phyloP scores from a whole-genome alignment of 2,113 vertebrate species.

The Progne subis region DNA sequence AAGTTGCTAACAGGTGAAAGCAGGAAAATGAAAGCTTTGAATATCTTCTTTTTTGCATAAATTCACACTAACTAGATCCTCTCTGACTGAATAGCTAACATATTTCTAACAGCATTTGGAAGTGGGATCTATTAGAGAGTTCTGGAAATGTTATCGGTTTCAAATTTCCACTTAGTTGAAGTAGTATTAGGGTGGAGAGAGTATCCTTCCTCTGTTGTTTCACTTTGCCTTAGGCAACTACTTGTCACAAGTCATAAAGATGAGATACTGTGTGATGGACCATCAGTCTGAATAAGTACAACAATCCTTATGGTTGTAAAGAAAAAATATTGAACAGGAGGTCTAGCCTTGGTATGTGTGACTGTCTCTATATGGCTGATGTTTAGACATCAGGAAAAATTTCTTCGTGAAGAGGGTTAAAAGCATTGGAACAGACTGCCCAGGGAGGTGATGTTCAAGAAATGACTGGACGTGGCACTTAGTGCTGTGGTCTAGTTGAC shows the following conservation, averaged over 20 bases:
- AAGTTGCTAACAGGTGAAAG: background rate
- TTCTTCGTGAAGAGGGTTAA: background rate
- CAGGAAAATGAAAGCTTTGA: background rate
- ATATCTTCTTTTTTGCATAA: background rate
- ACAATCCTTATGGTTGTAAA: background rate
- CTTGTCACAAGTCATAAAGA: background rate
- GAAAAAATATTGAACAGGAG: background rate
- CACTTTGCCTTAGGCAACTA: background rate
- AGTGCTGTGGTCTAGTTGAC: background rate
- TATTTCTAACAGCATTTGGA: background rate
- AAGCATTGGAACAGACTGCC: background rate
- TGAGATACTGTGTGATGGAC: background rate
- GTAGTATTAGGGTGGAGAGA: background rate
- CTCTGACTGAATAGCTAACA: background rate
- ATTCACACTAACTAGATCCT: background rate
- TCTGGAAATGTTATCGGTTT: background rate
- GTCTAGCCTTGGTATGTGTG: background rate
- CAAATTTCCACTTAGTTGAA: background rate
- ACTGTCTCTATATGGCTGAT: background rate
- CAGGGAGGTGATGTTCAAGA: background rate
- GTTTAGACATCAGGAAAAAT: background rate
- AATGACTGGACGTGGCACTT: background rate
- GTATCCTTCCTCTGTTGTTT: background rate
- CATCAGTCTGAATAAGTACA: background rate
- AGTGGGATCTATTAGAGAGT: background rate